A percentile compares a stretch with the other conserved stretches of the same genome.
These are phyloP conservation scores for Brachionus calyciflorus DNA, from an alignment of 1,140 invertebrate species.

Conservation along the genomic window DNA sequence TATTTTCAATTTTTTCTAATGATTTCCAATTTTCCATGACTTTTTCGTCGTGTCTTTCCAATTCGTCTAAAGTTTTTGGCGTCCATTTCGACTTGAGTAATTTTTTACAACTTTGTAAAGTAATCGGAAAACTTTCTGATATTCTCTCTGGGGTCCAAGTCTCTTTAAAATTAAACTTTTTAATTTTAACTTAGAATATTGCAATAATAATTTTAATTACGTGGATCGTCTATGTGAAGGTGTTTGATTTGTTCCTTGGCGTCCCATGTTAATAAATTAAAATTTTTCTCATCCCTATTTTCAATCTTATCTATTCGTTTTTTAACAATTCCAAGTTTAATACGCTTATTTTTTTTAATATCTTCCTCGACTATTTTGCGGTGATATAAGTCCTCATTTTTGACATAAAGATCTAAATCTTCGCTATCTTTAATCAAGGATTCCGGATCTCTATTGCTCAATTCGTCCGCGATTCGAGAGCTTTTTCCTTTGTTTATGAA, in stretches of 20 bases:
- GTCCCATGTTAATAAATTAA: slow-evolving; percentile 74
- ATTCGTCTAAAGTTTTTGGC: slow-evolving; percentile 48
- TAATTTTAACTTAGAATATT: not conserved
- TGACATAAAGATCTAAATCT: slow-evolving; percentile 18
- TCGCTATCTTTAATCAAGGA: slow-evolving; percentile 8
- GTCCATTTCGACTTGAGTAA: slow-evolving; percentile 51
- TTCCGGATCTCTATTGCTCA: not conserved
- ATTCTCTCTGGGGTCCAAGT: slow-evolving; percentile 70
- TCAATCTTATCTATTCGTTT: slow-evolving; percentile 33
- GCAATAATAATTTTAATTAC: slow-evolving; percentile 56
- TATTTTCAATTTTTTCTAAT: slow-evolving; percentile 47
- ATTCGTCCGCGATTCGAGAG: not conserved
- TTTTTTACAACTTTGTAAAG: slow-evolving; percentile 59
- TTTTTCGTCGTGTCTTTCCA: slow-evolving; percentile 51
- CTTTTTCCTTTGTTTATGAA: slow-evolving; percentile 30
- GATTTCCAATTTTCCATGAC: slow-evolving; percentile 51
- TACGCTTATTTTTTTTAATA: not conserved
- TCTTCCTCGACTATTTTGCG: slow-evolving; percentile 13
- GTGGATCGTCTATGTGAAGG: slow-evolving; percentile 68
- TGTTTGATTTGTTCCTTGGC: slow-evolving; percentile 78
- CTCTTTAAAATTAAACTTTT: not conserved
- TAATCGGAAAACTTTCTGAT: slow-evolving; percentile 74
- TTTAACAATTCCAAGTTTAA: slow-evolving; percentile 13
- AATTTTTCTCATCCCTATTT: slow-evolving; percentile 62
- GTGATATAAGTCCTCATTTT: slow-evolving; percentile 22